These are phyloP conservation scores for Leptobrachium leishanense DNA, from an alignment of 2,113 vertebrate species.

Conservation along the genomic window DNA sequence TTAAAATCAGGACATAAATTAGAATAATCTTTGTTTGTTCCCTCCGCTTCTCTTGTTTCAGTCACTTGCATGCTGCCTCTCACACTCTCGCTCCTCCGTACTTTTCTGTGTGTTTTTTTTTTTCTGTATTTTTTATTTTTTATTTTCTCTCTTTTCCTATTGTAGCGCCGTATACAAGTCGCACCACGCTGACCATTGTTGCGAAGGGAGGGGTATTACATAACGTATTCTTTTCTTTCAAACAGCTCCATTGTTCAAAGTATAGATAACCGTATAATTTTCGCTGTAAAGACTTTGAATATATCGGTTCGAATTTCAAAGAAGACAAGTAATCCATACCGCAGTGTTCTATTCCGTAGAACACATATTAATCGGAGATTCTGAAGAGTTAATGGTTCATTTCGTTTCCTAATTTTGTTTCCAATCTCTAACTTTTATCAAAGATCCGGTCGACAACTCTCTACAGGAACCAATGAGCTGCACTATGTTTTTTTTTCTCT, in stretches of 20 bases:
- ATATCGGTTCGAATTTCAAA: constrained; percentile 43
- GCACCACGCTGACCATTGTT: constrained; percentile 38
- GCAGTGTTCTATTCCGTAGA: constrained; percentile 41
- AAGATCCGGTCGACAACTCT: not conserved
- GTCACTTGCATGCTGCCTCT: constrained; percentile 33
- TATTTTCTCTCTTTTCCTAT: constrained; percentile 8
- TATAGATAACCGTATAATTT: constrained; percentile 47
- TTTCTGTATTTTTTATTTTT: not conserved
- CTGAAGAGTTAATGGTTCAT: constrained; percentile 10
- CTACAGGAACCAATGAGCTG: not conserved
- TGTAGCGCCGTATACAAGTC: constrained; percentile 45
- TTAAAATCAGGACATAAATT: constrained; percentile 43
- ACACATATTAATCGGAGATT: constrained; percentile 13
- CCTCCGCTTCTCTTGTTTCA: constrained; percentile 31
- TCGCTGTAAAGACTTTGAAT: constrained; percentile 38
- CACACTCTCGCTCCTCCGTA: constrained; percentile 34
- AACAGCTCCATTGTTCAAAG: constrained; percentile 34
- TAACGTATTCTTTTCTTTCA: constrained; percentile 34
- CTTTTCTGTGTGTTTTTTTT: constrained; percentile 13
- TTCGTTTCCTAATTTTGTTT: not conserved
- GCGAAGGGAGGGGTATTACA: constrained; percentile 40
- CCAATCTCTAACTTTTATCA: too few species aligned
- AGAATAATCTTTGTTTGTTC: constrained; percentile 35
- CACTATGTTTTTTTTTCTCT: not conserved
- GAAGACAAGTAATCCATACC: constrained; percentile 45